These are phyloP conservation scores for Barbus barbus DNA, from an alignment of 2,113 vertebrate species.

Conservation along the genomic window DNA sequence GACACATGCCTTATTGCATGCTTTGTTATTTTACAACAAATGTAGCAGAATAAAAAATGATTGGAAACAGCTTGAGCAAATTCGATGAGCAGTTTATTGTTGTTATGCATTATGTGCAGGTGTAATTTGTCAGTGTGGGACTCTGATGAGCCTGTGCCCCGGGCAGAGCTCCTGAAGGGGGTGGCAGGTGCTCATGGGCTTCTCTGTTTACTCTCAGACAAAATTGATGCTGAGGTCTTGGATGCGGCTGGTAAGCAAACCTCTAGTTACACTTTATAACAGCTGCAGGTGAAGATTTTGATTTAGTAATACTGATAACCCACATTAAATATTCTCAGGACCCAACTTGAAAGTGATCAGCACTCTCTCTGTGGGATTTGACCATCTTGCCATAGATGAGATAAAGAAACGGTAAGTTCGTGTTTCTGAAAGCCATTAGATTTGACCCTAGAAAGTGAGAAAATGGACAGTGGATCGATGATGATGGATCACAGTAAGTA, in stretches of 20 bases:
- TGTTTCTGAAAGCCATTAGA: background rate
- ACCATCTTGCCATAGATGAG: slow-evolving; percentile 65
- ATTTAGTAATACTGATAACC: background rate
- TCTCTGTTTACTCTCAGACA: slow-evolving; percentile 84
- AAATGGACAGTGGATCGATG: background rate
- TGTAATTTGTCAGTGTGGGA: slow-evolving; percentile 84
- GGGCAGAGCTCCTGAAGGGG: slow-evolving; percentile 78
- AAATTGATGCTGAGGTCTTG: slow-evolving; percentile 83
- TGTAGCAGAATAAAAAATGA: background rate
- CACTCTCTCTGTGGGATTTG: slow-evolving; percentile 73
- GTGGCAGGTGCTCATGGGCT: slow-evolving; percentile 81
- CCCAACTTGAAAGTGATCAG: slow-evolving; percentile 73
- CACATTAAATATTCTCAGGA: slow-evolving; percentile 61
- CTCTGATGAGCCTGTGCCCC: slow-evolving; percentile 84
- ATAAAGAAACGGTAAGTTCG: slow-evolving; percentile 70
- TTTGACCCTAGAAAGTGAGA: background rate
- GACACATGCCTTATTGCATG: background rate
- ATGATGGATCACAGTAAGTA: background rate
- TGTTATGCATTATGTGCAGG: slow-evolving; percentile 65
- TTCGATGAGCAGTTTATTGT: background rate
- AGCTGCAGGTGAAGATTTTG: background rate
- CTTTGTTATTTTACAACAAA: background rate
- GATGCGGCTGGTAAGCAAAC: slow-evolving; percentile 81
- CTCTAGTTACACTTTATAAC: background rate
- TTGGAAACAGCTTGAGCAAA: background rate